Percentiles rank a stretch among this genome's conserved stretches.
Evolutionary conservation across 2,797 vertebrate species (phyloP).

Genomic region (Nyctibius grandis): DNA sequence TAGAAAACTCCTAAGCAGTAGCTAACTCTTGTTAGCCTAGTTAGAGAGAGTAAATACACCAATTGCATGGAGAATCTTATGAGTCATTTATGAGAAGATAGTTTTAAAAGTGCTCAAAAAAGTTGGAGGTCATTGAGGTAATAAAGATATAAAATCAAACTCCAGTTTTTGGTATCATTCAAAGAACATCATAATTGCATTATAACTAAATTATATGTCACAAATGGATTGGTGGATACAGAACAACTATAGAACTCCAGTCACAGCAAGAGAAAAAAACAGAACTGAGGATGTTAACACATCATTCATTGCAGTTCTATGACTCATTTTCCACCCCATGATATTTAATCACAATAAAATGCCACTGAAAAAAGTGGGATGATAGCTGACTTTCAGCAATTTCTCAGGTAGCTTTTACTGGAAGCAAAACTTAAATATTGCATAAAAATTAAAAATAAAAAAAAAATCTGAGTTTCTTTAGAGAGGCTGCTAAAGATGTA

Average conservation of each 20-base stretch:
- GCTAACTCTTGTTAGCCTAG: neutral
- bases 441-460: neutral
- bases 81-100: neutral
- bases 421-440: neutral
- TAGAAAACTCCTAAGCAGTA: neutral
- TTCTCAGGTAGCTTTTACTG: neutral
- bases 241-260: neutral
- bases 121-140: neutral
- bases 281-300: neutral
- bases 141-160: neutral
- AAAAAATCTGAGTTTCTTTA: neutral
- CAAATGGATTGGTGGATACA: neutral
- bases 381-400: neutral
- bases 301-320: neutral
- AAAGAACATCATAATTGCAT: neutral
- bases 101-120: neutral
- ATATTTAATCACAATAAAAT: slow-evolving; percentile 42
- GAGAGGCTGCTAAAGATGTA: neutral
- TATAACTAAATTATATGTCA: neutral
- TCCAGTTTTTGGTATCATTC: neutral
- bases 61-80: neutral
- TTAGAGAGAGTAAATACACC: neutral
- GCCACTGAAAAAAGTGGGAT: neutral
- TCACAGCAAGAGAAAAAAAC: neutral
- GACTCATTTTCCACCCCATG: slow-evolving; percentile 32